Base-by-base conservation (phyloP, 2,888 invertebrate species). In the Schizotus pectinicornis region DNA sequence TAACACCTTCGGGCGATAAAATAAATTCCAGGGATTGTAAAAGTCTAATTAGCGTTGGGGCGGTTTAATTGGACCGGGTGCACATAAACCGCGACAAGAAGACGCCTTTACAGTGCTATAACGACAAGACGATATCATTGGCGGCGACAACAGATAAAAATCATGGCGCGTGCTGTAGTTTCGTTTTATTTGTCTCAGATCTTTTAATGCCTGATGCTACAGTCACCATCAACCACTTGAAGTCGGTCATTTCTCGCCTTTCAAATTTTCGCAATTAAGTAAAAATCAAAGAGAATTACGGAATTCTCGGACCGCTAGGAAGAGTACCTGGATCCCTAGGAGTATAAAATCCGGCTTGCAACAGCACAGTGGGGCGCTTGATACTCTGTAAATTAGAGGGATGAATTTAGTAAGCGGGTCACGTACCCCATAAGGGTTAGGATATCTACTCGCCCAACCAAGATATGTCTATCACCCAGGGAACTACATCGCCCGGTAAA, bases 321-420 rank as follows among this genome's bases (percentile, higher is more conserved):
- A 32, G 39, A 56, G 56, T 41, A 56, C 37, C 35, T 56, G 43
- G 30, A 61, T 59, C 51, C 62, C 7, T 12, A 54, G 60, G 51
- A 61, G 61, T 43, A 55, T 51, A 47, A 58, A 65, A 62, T 65
- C 56, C 59, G 42, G 56, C 54, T 62, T 59, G 60, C 59, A 62
- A 63, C 62, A 57, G 59, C 53, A 38, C 60, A 51, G 46, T 57
- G 61, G 63, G 61, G 62, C 52, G 59, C 61, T 36, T 71, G 69
- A 68, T 72, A 69, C 66, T 67, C 67, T 69, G 71, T 70, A 72
- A 73, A 74, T 73, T 72, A 73, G 67, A 63, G 51, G 67, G 67
- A 67, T 68, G 67, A 66, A 64, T 70, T 71, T 63, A 59, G 68
- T 56, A 74, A 69, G 62, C 74, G 56, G 64, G 67, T 70, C 75